Base-by-base conservation (phyloP, 2,113 vertebrate species). In the Stigmatopora argus region DNA sequence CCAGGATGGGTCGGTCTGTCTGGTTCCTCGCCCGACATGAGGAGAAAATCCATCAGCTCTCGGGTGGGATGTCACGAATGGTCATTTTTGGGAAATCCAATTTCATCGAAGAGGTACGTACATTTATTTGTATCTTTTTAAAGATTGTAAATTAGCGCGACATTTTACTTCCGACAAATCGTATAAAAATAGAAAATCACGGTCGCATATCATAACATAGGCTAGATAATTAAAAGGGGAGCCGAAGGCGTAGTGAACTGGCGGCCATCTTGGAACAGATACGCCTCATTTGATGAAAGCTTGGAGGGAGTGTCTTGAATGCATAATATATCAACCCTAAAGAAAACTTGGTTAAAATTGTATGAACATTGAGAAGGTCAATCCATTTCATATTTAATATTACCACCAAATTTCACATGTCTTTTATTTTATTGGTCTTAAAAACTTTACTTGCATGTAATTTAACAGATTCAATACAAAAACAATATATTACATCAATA, bases 401-500 rank as follows among this genome's bases (percentile, higher is more conserved):
- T 31, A 2, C 8, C 14, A 7, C 3, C 14, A 4, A 23, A 56
- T 31, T 4, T 6, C 23, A n/a, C 17, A 4, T 31, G 14, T 61
- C 38, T 3, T 41, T 41, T 8, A 21, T 12, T 60, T 60, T 44
- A 44, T 44, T 18, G 53, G 12, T 7, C 45, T 14, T 17, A 73
- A 58, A 2, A 70, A 60, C 69, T 26, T 69, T 68, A 65, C 65
- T 52, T 72, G 34, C 72, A 68, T 69, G 63, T 21, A 72, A 75
- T 70, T 77, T 47, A 49, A 65, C 26, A 78, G 47, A 79, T 56
- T 70, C 34, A 65, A 70, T 67, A 48, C 62, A 73, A 48, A 83
- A 59, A 70, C 73, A 79, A 90, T 92, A 94, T 93, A 91, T 95
- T 94, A 95, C 93, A 95, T 90, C 87, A 92, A 93, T 84, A 85